Evolutionary conservation across 2,113 vertebrate genomes (phyloP).

Genomic region (Heloderma charlesbogerti): DNA sequence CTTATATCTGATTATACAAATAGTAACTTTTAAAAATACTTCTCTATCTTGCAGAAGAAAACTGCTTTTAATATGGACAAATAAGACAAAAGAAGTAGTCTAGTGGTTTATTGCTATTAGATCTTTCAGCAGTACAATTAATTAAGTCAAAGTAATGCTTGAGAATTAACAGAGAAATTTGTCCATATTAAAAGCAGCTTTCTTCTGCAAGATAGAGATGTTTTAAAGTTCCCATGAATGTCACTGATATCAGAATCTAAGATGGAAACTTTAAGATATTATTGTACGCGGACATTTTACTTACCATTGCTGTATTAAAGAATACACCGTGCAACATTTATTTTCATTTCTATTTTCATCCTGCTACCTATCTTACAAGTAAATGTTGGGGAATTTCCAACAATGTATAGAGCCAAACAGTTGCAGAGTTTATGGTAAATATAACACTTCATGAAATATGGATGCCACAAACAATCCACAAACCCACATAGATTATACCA

Average conservation of each 20-base stretch:
- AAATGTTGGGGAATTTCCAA: background rate
- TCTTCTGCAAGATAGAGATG: background rate
- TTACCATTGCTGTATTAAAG: background rate
- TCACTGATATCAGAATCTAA: constrained; percentile 17
- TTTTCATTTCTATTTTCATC: background rate
- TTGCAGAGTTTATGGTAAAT: background rate
- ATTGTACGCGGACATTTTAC: background rate
- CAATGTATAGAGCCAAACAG: background rate
- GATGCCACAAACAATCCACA: background rate
- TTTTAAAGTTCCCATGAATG: background rate
- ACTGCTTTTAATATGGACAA: constrained; percentile 34
- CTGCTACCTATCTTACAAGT: background rate
- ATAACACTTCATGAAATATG: constrained; percentile 24
- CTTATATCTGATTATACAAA: constrained; percentile 38
- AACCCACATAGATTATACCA: background rate
- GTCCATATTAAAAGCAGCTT: background rate
- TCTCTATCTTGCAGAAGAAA: constrained; percentile 26
- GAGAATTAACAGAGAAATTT: constrained; percentile 38
- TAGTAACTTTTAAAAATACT: background rate
- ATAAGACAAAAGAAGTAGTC: constrained; percentile 12
- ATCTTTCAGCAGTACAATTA: constrained; percentile 32
- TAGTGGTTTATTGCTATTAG: constrained; percentile 38
- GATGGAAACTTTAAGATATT: constrained; percentile 7
- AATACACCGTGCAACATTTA: background rate
- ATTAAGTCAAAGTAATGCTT: constrained; percentile 11